phyloP scores from a whole-genome alignment of 2,797 vertebrate species.

The Pangasius sanitwongsei region DNA sequence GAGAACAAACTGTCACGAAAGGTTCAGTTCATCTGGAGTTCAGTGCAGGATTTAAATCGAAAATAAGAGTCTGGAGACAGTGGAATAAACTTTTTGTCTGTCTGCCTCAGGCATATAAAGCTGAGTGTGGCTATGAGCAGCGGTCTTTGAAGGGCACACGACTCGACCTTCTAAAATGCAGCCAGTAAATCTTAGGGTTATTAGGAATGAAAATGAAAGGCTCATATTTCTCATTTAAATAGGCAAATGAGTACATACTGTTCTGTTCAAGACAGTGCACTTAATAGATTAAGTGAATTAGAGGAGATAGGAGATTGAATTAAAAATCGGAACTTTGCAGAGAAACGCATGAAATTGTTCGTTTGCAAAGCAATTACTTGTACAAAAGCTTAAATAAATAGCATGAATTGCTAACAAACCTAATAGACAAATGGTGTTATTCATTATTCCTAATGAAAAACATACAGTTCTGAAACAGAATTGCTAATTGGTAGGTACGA shows the following conservation, averaged over 20 bases:
- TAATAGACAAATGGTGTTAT: background rate
- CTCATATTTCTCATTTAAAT: slow-evolving; percentile 21
- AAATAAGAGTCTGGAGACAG: slow-evolving; percentile 16
- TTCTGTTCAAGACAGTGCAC: background rate
- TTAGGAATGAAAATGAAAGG: slow-evolving; percentile 39
- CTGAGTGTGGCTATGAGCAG: background rate
- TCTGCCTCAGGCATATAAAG: slow-evolving; percentile 20
- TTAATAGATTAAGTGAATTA: slow-evolving; percentile 23
- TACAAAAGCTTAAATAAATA: background rate
- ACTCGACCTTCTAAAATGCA: slow-evolving; percentile 16
- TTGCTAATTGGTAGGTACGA: background rate
- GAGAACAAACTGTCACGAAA: background rate
- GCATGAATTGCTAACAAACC: background rate
- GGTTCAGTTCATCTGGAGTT: slow-evolving; percentile 19
- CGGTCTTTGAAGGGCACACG: slow-evolving; percentile 8
- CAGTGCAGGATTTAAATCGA: background rate
- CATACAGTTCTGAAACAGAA: background rate
- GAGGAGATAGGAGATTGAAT: slow-evolving; percentile 10
- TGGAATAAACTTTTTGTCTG: background rate
- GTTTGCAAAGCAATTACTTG: background rate
- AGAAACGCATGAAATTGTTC: background rate
- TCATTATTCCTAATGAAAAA: background rate
- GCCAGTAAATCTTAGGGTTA: slow-evolving; percentile 32
- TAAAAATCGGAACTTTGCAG: background rate
- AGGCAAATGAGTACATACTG: slow-evolving; percentile 5